Evolutionary conservation across 2,888 invertebrate genomes (phyloP).

Genomic region (Galerucella pusilla): DNA sequence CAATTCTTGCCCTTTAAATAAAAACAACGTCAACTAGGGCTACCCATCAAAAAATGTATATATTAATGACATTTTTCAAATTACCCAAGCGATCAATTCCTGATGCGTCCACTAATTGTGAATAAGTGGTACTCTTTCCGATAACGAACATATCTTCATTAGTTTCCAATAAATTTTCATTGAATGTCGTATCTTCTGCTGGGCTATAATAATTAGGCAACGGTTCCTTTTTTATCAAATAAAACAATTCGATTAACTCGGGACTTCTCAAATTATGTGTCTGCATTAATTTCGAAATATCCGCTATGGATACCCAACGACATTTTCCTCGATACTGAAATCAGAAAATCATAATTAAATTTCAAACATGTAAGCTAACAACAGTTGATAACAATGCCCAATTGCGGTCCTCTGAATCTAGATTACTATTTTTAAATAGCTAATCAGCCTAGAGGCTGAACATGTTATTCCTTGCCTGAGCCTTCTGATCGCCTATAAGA

Average conservation of each 20-base stretch:
- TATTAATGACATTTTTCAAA: conserved; percentile 1
- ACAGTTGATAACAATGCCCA: too few relatives aligned
- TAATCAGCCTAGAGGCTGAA: too few relatives aligned
- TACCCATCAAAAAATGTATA: too few relatives aligned
- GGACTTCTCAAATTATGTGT: conserved; percentile 55
- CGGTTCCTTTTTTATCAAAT: conserved; percentile 37
- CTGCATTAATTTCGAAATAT: conserved; percentile 51
- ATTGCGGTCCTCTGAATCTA: too few relatives aligned
- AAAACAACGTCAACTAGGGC: too few relatives aligned
- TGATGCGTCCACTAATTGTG: conserved; percentile 56
- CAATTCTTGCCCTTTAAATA: conserved; percentile 65
- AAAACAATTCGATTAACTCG: conserved; percentile 54
- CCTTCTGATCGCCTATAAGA: too few relatives aligned
- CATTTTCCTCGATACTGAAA: conserved; percentile 59
- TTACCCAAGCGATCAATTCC: conserved; percentile 55
- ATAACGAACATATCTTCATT: conserved; percentile 53
- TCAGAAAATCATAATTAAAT: too few relatives aligned
- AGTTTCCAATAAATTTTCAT: conserved; percentile 56
- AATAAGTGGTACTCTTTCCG: conserved; percentile 50
- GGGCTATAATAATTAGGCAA: conserved; percentile 35
- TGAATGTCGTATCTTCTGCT: conserved; percentile 48
- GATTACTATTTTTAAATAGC: too few relatives aligned
- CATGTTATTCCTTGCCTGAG: too few relatives aligned
- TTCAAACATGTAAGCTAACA: too few relatives aligned
- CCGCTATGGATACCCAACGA: conserved; percentile 56